phyloP scores from a whole-genome alignment of 2,113 vertebrate genomes.

The Pipra filicauda region DNA sequence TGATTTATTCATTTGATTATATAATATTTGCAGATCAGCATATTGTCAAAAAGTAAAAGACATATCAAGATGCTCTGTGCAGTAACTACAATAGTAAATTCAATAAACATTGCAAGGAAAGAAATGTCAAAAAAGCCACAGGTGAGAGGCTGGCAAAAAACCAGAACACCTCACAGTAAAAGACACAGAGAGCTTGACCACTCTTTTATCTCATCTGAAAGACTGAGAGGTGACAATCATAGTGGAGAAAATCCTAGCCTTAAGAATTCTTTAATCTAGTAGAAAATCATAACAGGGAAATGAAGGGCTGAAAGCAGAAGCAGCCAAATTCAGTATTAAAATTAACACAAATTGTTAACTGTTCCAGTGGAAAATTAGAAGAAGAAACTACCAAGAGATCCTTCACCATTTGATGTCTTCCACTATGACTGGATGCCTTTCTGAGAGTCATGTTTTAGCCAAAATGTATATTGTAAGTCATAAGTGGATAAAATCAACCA shows the following conservation, averaged over 20 bases:
- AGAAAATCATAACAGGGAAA: background rate
- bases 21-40: fast-evolving
- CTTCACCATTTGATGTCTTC: background rate
- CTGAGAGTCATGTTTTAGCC: background rate
- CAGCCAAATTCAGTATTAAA: background rate
- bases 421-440: background rate
- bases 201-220: background rate
- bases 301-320: background rate
- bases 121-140: background rate
- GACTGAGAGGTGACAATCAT: background rate
- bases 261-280: background rate
- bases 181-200: background rate
- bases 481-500: background rate
- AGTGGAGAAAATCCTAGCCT: background rate
- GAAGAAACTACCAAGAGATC: background rate
- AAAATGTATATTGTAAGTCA: background rate
- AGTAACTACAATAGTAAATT: background rate
- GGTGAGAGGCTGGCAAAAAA: background rate
- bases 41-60: background rate
- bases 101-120: background rate
- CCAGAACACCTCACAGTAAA: background rate
- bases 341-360: background rate
- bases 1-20: background rate
- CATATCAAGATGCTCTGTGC: background rate
- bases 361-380: background rate